Conservation (phyloP, 2,888 invertebrate species). For the Dastarcus helophoroides region DNA sequence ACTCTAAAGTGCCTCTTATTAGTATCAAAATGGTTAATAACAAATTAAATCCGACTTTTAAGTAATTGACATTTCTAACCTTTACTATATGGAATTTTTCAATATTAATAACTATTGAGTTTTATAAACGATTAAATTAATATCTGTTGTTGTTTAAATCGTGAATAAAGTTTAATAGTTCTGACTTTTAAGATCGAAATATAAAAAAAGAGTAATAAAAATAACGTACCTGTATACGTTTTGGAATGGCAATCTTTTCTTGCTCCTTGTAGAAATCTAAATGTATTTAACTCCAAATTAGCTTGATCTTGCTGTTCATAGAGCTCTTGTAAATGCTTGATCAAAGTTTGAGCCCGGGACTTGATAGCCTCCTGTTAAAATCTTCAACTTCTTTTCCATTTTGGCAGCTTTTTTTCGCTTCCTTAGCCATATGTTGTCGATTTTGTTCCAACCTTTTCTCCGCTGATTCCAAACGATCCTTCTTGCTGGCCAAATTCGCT, state of each 20-base stretch:
- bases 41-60: too few relatives aligned
- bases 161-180: too few relatives aligned
- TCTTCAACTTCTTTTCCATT: constrained; percentile 93
- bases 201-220: neutral
- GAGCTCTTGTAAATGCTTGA: constrained; percentile 78
- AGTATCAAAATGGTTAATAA: too few relatives aligned
- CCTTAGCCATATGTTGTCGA: constrained; percentile 89
- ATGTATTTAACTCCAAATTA: constrained; percentile 79
- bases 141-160: too few relatives aligned
- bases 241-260: constrained; percentile 81
- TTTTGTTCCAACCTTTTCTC: constrained; percentile 90
- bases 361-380: constrained; percentile 91
- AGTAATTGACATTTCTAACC: too few relatives aligned
- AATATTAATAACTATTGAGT: too few relatives aligned
- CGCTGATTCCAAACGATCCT: constrained; percentile 87
- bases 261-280: constrained; percentile 80
- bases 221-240: constrained; percentile 65
- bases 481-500: constrained; percentile 89
- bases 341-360: constrained; percentile 60
- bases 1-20: too few relatives aligned
- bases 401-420: constrained; percentile 95
- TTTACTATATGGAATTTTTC: too few relatives aligned
- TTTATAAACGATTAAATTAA: too few relatives aligned
- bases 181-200: too few relatives aligned
- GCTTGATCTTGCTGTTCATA: constrained; percentile 87